Base-by-base conservation (phyloP, 2,888 invertebrate genomes). In the Gymnocheta viridis region DNA sequence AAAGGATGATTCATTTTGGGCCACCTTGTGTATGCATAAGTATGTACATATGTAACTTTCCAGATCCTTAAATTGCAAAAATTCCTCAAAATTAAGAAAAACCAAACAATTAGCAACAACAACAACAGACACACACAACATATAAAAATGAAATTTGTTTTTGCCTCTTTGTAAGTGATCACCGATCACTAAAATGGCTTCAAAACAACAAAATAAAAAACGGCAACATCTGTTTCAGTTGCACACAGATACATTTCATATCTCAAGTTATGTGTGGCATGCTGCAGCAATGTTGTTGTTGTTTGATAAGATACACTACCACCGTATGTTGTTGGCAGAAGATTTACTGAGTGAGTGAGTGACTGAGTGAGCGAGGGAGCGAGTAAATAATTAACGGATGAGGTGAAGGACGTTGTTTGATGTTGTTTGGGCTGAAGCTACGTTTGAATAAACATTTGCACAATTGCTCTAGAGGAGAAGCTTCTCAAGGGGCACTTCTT, bases 371-470 rank as follows among this genome's bases (percentile, higher is more conserved):
- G n/a, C n/a, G n/a, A n/a, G n/a, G n/a, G n/a, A n/a, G n/a, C 12
- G 12, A 49, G 22, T 49, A 49, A 12, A 74, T 41, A n/a, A 60
- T 51, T 47, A 81, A 73, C 84, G 84, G 81, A 69, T 78, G 84
- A 84, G 84, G 81, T 84, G 81, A 84, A 84, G 84, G 84, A 84
- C 84, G 84, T 81, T 81, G 67, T 67, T 79, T 58, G 12, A 29
- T 73, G 38, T 56, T 44, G 27, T 35, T 70, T 17, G 17, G 41
- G 9, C 38, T 58, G 35, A 54, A 38, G 77, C 27, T 38, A 72
- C 64, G 64, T 72, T 79, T 72, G 56, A 66, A 72, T 56, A 79
- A 64, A 56, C 56, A 79, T 72, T 72, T 56, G 64, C 22, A 35
- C 54, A 74, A 54, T 82, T 70, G 47, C 64, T n/a, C n/a, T 38